Conservation (phyloP, 2,113 vertebrate species). For the Aplodontia rufa region DNA sequence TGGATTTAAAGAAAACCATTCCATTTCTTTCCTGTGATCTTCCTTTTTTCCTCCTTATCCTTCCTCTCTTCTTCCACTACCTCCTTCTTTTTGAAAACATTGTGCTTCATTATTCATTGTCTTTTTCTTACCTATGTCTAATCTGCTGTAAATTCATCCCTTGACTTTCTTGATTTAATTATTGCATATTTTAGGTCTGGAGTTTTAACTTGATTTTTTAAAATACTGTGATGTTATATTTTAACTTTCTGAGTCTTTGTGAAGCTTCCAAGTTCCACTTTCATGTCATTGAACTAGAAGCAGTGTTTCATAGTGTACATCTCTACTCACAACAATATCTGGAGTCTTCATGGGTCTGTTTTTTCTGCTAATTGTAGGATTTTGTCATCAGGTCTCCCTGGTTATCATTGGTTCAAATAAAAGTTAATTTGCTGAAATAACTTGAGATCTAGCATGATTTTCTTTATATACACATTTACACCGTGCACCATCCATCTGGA, state of each 20-base stretch:
- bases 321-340: neutral
- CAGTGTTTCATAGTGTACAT: neutral
- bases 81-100: neutral
- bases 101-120: neutral
- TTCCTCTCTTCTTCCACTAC: neutral
- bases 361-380: neutral
- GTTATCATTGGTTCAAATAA: neutral
- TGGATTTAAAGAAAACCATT: neutral
- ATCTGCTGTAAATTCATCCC: neutral
- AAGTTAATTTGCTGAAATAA: constrained; percentile 29
- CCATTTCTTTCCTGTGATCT: neutral
- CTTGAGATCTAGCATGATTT: neutral
- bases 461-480: neutral
- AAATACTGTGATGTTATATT: neutral
- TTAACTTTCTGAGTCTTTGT: neutral
- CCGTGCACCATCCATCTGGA: neutral
- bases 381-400: neutral
- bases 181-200: neutral
- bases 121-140: neutral
- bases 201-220: neutral
- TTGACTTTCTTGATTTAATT: neutral
- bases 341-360: neutral
- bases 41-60: neutral
- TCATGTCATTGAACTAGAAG: neutral
- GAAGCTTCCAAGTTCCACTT: neutral